Evolutionary conservation across 2,113 vertebrate genomes (phyloP).

Genomic region (Dolichotis patagonum): DNA sequence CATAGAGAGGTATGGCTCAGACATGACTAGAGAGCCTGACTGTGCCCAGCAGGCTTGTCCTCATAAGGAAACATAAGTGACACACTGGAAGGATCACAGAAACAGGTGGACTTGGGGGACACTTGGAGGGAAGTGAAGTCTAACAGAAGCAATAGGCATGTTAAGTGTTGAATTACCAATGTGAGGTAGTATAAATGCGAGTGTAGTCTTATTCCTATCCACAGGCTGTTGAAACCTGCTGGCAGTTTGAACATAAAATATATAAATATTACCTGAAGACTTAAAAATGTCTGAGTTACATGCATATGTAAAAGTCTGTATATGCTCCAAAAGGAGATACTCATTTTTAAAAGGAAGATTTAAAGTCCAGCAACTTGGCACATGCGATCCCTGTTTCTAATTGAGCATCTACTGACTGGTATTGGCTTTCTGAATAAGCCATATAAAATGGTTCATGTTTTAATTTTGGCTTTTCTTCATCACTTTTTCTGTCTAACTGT

Average conservation of each 20-base stretch:
- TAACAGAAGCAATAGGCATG: background rate
- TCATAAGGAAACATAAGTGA: background rate
- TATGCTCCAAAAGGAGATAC: background rate
- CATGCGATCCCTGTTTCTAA: background rate
- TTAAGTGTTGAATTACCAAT: background rate
- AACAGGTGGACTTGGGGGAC: background rate
- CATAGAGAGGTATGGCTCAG: background rate
- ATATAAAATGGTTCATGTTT: background rate
- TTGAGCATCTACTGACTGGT: conserved; percentile 10
- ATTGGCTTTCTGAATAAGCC: conserved; percentile 32
- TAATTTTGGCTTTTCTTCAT: background rate
- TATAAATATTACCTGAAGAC: conserved; percentile 24
- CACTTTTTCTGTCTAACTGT: background rate
- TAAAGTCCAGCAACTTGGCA: background rate
- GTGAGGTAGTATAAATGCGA: background rate
- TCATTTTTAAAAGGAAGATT: background rate
- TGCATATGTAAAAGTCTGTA: rapidly evolving
- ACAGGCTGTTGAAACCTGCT: background rate
- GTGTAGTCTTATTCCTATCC: background rate
- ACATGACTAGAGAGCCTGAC: background rate
- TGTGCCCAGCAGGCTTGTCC: background rate
- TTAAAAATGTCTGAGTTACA: background rate
- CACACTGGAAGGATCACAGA: background rate
- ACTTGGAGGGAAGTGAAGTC: background rate
- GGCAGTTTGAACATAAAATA: background rate